phyloP scores from a whole-genome alignment of 2,113 vertebrate genomes.

The Paramormyrops kingsleyae region DNA sequence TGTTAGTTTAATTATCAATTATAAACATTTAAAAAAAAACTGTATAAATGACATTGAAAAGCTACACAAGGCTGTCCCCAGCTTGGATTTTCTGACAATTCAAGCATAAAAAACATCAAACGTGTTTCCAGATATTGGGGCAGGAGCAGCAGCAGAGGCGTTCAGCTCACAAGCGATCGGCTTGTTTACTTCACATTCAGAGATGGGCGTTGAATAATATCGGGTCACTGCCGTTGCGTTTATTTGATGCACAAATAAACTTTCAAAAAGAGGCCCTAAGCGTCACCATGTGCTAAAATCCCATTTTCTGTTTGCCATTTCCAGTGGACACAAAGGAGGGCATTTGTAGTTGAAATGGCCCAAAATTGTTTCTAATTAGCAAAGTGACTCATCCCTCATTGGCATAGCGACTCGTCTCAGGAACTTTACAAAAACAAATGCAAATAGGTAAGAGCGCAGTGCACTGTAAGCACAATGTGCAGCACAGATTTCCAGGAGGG shows the following conservation, averaged over 20 bases:
- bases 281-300: background rate
- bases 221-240: background rate
- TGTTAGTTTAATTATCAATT: background rate
- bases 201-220: background rate
- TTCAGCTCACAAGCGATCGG: background rate
- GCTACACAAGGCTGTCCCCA: background rate
- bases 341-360: background rate
- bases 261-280: background rate
- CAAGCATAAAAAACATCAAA: background rate
- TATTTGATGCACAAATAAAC: background rate
- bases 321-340: background rate
- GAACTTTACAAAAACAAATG: background rate
- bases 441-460: background rate
- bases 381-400: background rate
- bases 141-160: background rate
- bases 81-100: background rate
- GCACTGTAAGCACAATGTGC: background rate
- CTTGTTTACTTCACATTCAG: background rate
- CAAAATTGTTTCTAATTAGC: background rate
- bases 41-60: background rate
- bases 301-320: background rate
- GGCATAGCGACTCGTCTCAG: background rate
- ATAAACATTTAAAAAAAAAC: background rate
- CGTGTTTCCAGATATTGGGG: background rate
- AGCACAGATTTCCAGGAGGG: background rate